Evolutionary conservation across 2,113 vertebrate genomes (phyloP).

Genomic region (Girardinichthys multiradiatus): DNA sequence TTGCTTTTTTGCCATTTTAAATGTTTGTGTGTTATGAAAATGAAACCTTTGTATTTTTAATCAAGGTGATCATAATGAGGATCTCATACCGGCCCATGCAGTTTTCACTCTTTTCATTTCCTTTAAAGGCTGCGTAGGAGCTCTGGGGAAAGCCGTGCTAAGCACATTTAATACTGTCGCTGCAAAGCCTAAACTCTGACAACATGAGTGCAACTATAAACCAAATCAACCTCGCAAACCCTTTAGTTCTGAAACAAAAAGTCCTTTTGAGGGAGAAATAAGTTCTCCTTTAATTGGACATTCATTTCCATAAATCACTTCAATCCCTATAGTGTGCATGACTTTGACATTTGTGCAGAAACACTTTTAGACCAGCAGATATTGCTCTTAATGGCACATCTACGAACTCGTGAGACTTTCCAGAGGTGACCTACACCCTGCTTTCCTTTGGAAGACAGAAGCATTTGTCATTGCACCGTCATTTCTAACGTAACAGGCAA

Average conservation of each 20-base stretch:
- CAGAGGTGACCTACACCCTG: conserved; percentile 49
- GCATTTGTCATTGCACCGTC: conserved; percentile 69
- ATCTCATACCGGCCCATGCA: neutral
- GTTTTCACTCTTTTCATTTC: neutral
- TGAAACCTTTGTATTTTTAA: neutral
- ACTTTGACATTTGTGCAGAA: neutral
- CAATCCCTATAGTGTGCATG: neutral
- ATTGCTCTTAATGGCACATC: conserved; percentile 17
- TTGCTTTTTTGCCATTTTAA: neutral
- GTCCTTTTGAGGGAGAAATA: too few relatives aligned
- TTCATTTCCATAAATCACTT: neutral
- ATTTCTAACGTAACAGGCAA: conserved; percentile 69
- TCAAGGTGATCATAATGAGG: too few relatives aligned
- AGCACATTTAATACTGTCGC: conserved; percentile 44
- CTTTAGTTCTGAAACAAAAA: too few relatives aligned
- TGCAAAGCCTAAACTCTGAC: conserved; percentile 22
- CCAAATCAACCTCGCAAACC: neutral
- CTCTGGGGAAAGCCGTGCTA: too few relatives aligned
- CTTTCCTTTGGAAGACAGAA: conserved; percentile 42
- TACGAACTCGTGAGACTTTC: conserved; percentile 23
- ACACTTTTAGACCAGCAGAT: neutral
- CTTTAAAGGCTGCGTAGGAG: neutral
- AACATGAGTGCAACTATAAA: conserved; percentile 35
- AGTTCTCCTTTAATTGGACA: neutral
- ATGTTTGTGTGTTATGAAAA: neutral